Base-by-base conservation (phyloP, 2,888 invertebrate genomes). In the Rhopalosiphum nymphaeae region DNA sequence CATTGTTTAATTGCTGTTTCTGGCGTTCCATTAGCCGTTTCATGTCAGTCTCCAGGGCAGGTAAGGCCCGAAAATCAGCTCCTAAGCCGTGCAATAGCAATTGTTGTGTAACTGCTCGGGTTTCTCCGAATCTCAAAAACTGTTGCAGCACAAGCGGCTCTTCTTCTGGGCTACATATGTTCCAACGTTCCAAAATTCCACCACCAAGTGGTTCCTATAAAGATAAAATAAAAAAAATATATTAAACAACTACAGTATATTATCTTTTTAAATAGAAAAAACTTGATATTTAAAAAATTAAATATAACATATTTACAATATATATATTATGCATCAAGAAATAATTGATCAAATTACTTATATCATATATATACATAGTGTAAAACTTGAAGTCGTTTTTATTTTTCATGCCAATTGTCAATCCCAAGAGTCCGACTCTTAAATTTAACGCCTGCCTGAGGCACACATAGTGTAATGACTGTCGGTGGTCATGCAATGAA, bases 141-240 rank as follows among this genome's bases (percentile, higher is more conserved):
- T 99, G 98, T 96, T 98, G 98, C 95, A 99, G 97, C 95, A 98
- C 98, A 96, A 98, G 97, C 96, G 98, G 98, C 96, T 99, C 98
- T 96, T 99, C 98, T 96, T 98, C 98, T 95, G 97, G 97, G 95
- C 97, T 98, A 96, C 98, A 98, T 96, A 98, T 97, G 95, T 97
- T 97, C 98, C 98, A 98, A 97, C 98, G 97, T 96, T 98, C 98
- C 96, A 98, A 97, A 95, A 98, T 97, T 95, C 96, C 97, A 95
- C 96, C 97, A 95, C 98, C 97, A 96, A 98, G 97, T 95, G 97
- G 97, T 96, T 98, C 98, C 98, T 98, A 96, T 10, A 96, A 95
- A 95, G 95, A 57, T 36, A 67, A 49, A 91, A 92, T 46, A 3
- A 86, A 67, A 78, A 78, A 86, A 11, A 53, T 9, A 1, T 46